Percentiles rank a stretch among this genome's conserved stretches.
These are phyloP conservation scores for Collichthys lucidus DNA, from an alignment of 2,113 vertebrate genomes.

Conservation along the genomic window DNA sequence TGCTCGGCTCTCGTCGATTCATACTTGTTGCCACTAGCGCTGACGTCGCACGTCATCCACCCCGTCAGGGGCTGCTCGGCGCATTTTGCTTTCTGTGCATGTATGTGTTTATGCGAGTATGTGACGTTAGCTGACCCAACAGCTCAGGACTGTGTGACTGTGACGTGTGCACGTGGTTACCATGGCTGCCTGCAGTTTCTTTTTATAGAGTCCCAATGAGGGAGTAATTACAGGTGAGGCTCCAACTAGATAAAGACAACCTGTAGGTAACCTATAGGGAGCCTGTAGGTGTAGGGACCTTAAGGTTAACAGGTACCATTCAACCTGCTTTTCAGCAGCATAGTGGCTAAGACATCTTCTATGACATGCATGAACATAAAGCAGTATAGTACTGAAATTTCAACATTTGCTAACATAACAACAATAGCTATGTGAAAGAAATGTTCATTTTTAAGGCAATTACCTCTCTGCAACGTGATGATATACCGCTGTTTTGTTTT, in stretches of 20 bases:
- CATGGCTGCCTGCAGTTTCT: conserved; percentile 26
- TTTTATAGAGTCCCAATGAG: conserved; percentile 24
- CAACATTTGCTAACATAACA: conserved; percentile 1
- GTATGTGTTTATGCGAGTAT: not conserved
- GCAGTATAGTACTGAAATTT: conserved; percentile 11
- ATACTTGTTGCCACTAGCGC: conserved; percentile 38
- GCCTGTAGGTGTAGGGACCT: not conserved
- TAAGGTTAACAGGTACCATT: not conserved
- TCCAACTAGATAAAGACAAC: not conserved
- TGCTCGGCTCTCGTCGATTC: conserved; percentile 38
- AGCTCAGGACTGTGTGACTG: not conserved
- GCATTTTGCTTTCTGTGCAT: conserved; percentile 19
- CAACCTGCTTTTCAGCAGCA: not conserved
- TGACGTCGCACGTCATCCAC: conserved; percentile 60
- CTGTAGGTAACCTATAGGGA: not conserved
- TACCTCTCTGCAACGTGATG: not conserved
- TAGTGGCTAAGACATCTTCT: not conserved
- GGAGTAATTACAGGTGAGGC: conserved; percentile 31
- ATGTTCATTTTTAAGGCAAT: conserved; percentile 4
- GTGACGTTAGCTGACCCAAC: conserved; percentile 34
- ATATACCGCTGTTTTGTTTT: not conserved
- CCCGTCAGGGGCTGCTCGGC: conserved; percentile 34
- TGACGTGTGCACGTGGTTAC: conserved; percentile 30
- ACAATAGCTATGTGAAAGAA: not conserved
- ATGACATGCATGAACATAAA: conserved; percentile 2